Conservation (phyloP, 2,113 vertebrate genomes). For the Cercocebus atys region DNA sequence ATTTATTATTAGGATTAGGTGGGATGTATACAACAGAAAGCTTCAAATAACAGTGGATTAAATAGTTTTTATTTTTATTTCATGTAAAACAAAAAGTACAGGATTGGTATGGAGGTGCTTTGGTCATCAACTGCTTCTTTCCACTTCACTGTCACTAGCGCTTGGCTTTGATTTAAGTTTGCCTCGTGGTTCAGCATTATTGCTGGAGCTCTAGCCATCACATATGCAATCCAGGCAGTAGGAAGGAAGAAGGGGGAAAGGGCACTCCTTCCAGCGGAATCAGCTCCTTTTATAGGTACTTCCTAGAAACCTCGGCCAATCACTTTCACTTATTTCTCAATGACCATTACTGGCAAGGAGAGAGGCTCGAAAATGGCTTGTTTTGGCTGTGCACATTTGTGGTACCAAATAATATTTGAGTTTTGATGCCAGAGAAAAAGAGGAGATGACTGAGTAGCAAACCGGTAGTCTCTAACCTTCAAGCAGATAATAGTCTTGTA, state of each 20-base stretch:
- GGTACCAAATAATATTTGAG: neutral
- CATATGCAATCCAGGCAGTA: neutral
- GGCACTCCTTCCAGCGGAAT: neutral
- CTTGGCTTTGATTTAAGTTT: neutral
- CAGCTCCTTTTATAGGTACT: neutral
- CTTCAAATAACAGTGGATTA: neutral
- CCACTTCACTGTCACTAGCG: neutral
- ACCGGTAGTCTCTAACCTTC: neutral
- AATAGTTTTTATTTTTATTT: neutral
- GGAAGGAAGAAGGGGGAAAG: neutral
- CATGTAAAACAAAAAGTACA: neutral
- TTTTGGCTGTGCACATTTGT: neutral
- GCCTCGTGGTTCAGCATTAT: neutral
- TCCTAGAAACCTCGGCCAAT: neutral
- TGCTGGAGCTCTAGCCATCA: neutral
- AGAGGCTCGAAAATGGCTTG: neutral
- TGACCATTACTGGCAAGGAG: neutral
- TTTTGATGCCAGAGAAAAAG: constrained; percentile 12
- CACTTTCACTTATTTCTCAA: neutral
- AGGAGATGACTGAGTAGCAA: neutral
- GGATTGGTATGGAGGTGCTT: neutral
- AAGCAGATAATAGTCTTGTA: neutral
- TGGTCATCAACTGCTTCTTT: neutral
- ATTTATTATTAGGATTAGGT: neutral
- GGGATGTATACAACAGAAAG: neutral